These are phyloP conservation scores for Aspiorhynchus laticeps DNA, from an alignment of 2,113 vertebrate species.

Conservation along the genomic window DNA sequence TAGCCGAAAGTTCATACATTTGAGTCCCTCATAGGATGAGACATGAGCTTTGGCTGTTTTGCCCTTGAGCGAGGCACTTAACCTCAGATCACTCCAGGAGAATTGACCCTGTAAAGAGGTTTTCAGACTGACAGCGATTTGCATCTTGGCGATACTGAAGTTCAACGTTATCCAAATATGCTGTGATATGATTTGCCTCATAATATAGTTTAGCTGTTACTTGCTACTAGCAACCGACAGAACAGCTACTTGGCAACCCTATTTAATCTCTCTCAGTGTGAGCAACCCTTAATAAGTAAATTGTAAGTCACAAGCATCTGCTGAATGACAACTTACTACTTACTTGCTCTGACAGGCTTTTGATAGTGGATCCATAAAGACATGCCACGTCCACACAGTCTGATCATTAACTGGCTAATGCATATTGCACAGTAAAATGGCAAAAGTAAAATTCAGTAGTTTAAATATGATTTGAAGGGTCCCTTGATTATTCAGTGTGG, in stretches of 20 bases:
- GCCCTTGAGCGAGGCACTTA: neutral
- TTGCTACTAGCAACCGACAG: neutral
- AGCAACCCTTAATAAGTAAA: neutral
- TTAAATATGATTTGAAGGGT: neutral
- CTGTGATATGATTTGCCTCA: neutral
- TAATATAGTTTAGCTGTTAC: neutral
- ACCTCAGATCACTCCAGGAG: neutral
- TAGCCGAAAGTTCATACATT: neutral
- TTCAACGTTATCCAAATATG: neutral
- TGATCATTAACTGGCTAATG: neutral
- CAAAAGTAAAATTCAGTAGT: neutral
- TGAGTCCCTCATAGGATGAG: neutral
- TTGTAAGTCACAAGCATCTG: conserved; percentile 1
- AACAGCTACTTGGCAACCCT: neutral
- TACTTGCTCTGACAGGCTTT: neutral
- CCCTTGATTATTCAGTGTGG: neutral
- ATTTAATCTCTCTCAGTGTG: neutral
- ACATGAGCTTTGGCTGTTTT: neutral
- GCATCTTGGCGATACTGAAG: neutral
- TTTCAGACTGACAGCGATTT: neutral
- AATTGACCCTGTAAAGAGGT: neutral
- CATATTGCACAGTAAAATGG: neutral
- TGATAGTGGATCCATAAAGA: neutral
- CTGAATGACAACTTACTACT: neutral
- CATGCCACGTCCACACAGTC: neutral